Percentiles rank a stretch among this genome's conserved stretches.
Evolutionary conservation across 2,888 invertebrate genomes (phyloP).

Genomic region (Drosophila stalkeri): DNA sequence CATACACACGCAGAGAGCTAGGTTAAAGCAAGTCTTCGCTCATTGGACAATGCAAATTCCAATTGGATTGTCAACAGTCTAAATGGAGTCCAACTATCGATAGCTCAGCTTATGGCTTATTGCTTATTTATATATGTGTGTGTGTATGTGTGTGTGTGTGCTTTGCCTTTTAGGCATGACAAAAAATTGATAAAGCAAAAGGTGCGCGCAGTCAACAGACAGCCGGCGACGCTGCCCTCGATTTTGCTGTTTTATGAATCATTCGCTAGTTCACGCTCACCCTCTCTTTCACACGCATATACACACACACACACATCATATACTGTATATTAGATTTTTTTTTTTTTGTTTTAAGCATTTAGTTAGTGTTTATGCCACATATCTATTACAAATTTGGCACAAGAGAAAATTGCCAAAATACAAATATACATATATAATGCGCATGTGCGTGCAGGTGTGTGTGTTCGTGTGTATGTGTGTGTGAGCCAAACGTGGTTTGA

Average conservation of each 20-base stretch:
- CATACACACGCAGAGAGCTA: conserved; percentile 12
- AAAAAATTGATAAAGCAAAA: conserved; percentile 61
- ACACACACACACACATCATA: neutral
- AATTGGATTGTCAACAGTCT: conserved; percentile 48
- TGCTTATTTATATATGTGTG: conserved; percentile 3
- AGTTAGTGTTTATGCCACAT: conserved; percentile 49
- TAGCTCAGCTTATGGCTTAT: conserved; percentile 30
- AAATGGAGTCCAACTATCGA: conserved; percentile 35
- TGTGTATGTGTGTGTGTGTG: conserved; percentile 14
- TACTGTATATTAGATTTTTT: conserved; percentile 4
- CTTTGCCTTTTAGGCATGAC: conserved; percentile 28
- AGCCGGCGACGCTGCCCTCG: conserved; percentile 43
- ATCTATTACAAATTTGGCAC: conserved; percentile 36
- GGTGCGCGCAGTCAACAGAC: conserved; percentile 50
- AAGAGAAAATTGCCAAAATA: conserved; percentile 45
- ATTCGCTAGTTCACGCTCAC: conserved; percentile 26
- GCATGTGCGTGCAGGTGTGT: conserved; percentile 9
- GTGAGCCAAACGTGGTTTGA: conserved; percentile 57
- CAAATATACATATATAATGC: neutral
- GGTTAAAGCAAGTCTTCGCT: conserved; percentile 39
- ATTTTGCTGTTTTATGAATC: conserved; percentile 55
- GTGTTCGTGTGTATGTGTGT: conserved; percentile 22
- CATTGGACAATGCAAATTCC: conserved; percentile 49
- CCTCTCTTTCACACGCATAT: conserved; percentile 7
- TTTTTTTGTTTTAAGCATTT: conserved; percentile 19